Base-by-base conservation (phyloP, 2,888 invertebrate species). In the Eupeodes luniger region DNA sequence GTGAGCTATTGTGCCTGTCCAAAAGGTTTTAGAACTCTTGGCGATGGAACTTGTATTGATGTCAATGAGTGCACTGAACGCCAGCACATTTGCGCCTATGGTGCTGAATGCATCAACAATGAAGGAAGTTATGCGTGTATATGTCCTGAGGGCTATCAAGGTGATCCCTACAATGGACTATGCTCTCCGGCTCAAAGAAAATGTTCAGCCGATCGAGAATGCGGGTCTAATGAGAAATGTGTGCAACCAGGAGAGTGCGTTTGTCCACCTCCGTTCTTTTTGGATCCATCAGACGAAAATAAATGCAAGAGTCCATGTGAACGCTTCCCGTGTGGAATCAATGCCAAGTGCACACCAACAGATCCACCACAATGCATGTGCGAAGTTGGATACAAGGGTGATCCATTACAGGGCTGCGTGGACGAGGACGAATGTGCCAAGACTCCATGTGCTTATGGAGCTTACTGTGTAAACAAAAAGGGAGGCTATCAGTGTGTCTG, bases 1-100 rank as follows among this genome's bases (percentile, higher is more conserved):
- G 97, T 98, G 1, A 98, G 98, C 92, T 98, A 98, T 92, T 98
- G 98, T 91, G 98, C 98, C 70, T 98, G 98, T 92, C 98, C 98
- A 7, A 96, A 97, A 92, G 98, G 98, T 16, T 98, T 95, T 92
- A 95, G 96, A 81, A 96, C 97, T 34, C 95, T 95, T 80, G 92
- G 94, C 2, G 97, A 98, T 91, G 97, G 98, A 16, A 95, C 96
- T n/a, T 98, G 98, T 91, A 89, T 90, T 0, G 98, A 98, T 92
- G 95, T 97, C 66, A 96, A 98, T 92, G 98, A 98, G 93, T 98
- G 98, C 91, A 94, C 94, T 64, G 96, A 97, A 91, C 96, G 96
- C 7, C 95, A 96, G 89, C 91, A 91, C 40, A 95, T 96, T 11
- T 98, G 98, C 92, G 98, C 97, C 5, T 97, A 96, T 91, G 98